phyloP scores from a whole-genome alignment of 2,888 invertebrate genomes.

The Chymomyza caudatula region DNA sequence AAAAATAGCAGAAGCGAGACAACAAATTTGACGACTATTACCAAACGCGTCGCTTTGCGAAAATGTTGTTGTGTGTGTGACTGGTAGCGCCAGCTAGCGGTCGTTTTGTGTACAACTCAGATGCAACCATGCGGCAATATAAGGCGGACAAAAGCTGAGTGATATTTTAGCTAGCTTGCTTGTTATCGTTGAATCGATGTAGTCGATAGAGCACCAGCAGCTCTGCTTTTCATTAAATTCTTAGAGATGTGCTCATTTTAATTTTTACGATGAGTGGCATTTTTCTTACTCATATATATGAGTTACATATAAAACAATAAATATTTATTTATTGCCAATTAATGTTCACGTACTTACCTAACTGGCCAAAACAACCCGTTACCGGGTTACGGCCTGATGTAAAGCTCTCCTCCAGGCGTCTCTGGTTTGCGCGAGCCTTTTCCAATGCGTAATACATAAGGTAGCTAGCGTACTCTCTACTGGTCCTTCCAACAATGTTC shows the following conservation, averaged over 20 bases:
- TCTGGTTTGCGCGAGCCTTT: too few relatives aligned
- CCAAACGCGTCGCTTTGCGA: not conserved
- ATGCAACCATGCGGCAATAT: not conserved
- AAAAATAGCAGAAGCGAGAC: not conserved
- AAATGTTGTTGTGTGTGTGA: not conserved
- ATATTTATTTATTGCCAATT: too few relatives aligned
- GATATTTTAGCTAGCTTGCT: not conserved
- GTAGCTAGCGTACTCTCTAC: too few relatives aligned
- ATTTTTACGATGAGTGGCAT: not conserved
- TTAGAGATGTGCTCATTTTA: not conserved
- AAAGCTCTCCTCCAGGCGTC: too few relatives aligned
- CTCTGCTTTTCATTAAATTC: not conserved
- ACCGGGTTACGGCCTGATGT: too few relatives aligned
- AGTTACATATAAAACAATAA: too few relatives aligned
- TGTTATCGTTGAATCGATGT: not conserved
- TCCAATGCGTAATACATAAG: too few relatives aligned
- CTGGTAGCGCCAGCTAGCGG: not conserved
- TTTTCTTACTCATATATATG: too few relatives aligned
- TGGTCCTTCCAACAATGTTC: too few relatives aligned
- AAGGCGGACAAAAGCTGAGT: not conserved
- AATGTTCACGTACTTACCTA: too few relatives aligned
- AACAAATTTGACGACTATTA: not conserved
- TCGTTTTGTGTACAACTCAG: not conserved
- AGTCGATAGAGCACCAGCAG: not conserved
- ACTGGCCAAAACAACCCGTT: too few relatives aligned